Conservation (phyloP, 1,140 invertebrate species). For the Drosophila mayri region DNA sequence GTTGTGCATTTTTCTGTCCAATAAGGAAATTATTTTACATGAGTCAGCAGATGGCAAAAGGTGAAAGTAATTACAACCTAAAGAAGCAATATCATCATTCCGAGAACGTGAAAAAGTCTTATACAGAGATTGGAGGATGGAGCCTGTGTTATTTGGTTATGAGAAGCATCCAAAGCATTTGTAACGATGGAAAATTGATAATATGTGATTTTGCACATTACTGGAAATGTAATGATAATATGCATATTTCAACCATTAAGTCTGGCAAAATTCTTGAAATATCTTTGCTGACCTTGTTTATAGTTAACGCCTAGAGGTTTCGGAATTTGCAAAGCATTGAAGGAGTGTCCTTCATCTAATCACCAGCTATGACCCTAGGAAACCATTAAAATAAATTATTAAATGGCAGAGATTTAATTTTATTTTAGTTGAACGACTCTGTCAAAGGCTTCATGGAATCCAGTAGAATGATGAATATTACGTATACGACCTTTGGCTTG, state of each 20-base stretch:
- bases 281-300: neutral
- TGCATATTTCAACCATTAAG: no score
- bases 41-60: conserved; percentile 44
- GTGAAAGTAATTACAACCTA: conserved; percentile 53
- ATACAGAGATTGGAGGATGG: neutral
- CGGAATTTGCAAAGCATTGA: neutral
- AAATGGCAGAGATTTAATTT: neutral
- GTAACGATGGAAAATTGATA: conserved; percentile 30
- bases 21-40: conserved; percentile 62
- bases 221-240: neutral
- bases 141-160: conserved; percentile 3
- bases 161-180: conserved; percentile 9
- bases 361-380: neutral
- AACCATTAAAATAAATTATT: no score
- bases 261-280: no score
- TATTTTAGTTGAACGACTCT: no score
- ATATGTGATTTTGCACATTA: conserved; percentile 26
- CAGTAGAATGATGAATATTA: neutral
- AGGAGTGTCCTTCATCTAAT: neutral
- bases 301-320: neutral
- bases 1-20: conserved; percentile 58
- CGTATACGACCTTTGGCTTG: neutral
- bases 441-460: no score
- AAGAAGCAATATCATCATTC: conserved; percentile 45
- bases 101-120: conserved; percentile 4